These are phyloP conservation scores for Sitophilus oryzae DNA, from an alignment of 1,140 invertebrate species.

Conservation along the genomic window DNA sequence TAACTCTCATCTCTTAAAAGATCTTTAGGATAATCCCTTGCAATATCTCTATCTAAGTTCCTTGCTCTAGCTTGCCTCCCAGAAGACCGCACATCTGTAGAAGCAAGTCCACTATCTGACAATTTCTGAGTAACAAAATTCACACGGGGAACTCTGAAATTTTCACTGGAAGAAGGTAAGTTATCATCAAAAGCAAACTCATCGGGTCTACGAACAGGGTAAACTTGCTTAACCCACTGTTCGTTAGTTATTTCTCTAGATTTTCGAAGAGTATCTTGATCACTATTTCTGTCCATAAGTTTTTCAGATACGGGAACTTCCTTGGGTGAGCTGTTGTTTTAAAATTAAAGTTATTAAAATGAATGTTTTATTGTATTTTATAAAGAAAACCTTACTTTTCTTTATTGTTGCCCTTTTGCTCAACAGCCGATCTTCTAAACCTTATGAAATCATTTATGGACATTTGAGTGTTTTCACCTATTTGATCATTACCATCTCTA, in stretches of 20 bases:
- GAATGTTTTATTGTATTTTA: too few relatives aligned
- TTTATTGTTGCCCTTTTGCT: not conserved
- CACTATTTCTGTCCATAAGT: conserved; percentile 18
- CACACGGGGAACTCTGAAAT: conserved; percentile 30
- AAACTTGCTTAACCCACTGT: conserved; percentile 38
- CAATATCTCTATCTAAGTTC: conserved; percentile 19
- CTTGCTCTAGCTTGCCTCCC: conserved; percentile 25
- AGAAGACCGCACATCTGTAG: conserved; percentile 16
- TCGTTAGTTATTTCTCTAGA: conserved; percentile 29
- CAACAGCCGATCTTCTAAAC: conserved; percentile 26
- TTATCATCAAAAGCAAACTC: conserved; percentile 25
- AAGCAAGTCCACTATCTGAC: conserved; percentile 21
- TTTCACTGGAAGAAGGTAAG: conserved; percentile 23
- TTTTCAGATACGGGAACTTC: conserved; percentile 14
- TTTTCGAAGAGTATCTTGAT: conserved; percentile 24
- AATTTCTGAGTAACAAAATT: conserved; percentile 38
- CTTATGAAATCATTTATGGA: conserved; percentile 39
- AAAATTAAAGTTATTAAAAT: too few relatives aligned
- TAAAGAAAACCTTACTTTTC: not conserved
- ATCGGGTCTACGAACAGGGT: conserved; percentile 27
- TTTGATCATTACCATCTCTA: not conserved
- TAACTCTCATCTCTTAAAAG: not conserved
- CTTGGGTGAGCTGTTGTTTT: not conserved
- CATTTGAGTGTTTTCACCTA: conserved; percentile 8
- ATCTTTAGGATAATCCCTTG: conserved; percentile 4